These are phyloP conservation scores for Zelostemma sp. DNA, from an alignment of 1,140 invertebrate genomes.

Conservation along the genomic window DNA sequence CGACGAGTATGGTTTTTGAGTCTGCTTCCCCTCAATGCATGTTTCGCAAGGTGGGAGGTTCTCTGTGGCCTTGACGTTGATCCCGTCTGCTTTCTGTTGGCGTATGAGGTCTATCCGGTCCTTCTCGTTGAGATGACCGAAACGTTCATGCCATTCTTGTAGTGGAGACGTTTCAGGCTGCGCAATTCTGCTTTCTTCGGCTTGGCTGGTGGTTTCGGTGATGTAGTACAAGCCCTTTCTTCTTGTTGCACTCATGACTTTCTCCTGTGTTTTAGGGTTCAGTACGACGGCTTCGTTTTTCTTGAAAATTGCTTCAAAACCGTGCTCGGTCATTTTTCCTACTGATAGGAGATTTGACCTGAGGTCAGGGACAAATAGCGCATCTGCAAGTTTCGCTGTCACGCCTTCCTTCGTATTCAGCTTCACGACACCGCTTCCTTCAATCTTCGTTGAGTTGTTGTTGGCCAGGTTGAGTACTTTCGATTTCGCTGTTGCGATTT, in stretches of 20 bases:
- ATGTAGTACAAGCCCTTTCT: slow-evolving; percentile 9
- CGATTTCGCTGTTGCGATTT: slow-evolving; percentile 1
- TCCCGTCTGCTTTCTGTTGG: slow-evolving; percentile 14
- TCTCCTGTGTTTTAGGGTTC: slow-evolving; percentile 2
- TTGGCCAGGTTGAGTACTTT: neutral
- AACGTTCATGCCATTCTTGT: slow-evolving; percentile 15
- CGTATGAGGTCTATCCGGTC: slow-evolving; percentile 8
- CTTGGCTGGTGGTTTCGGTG: neutral
- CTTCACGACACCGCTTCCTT: slow-evolving; percentile 3
- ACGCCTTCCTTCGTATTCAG: neutral
- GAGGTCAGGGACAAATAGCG: slow-evolving; percentile 39
- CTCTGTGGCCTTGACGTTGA: slow-evolving; percentile 12
- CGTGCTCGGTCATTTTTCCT: slow-evolving; percentile 28
- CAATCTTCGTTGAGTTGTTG: neutral
- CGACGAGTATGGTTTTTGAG: slow-evolving; percentile 16
- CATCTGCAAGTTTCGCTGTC: slow-evolving; percentile 17
- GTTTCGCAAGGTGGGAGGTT: slow-evolving; percentile 14
- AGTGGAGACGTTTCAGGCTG: neutral
- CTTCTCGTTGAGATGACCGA: slow-evolving; percentile 23
- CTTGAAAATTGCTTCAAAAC: slow-evolving; percentile 8
- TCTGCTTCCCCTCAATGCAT: slow-evolving; percentile 23
- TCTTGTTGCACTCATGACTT: slow-evolving; percentile 6
- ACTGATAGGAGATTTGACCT: slow-evolving; percentile 41
- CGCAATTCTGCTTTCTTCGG: slow-evolving; percentile 16
- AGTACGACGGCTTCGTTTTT: slow-evolving; percentile 2